Evolutionary conservation across 2,888 invertebrate genomes (phyloP), one percentile per base, ranked within the genome.

Genomic region (Lissocephala sabroskyi): DNA sequence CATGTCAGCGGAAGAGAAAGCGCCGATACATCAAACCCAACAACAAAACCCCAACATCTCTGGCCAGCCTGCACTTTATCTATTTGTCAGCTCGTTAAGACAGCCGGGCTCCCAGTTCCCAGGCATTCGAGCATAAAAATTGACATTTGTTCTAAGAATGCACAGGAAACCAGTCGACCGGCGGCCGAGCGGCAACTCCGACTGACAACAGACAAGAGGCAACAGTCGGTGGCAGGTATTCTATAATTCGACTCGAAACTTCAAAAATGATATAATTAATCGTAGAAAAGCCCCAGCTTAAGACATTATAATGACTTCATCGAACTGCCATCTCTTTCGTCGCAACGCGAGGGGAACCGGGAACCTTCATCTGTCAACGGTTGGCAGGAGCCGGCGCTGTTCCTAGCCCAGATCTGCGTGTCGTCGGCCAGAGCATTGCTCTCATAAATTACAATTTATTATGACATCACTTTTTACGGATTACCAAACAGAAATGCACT

Each of bases 401-500:
- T 16, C 9, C 30, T 13, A 10, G 1, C 2, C 30, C 30, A 1
- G 7, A 32, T 13, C 30, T 32, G 30, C n/a, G n/a, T n/a, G n/a
- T n/a, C n/a, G n/a, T n/a, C 23, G 35, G 16, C 17, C 14, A 62
- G 59, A 52, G 70, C 61, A 49, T 46, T 64, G 62, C 52, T 51
- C 65, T 58, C 70, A 73, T 73, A 73, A 73, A 76, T 70, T 58
- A 77, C 66, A 76, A 74, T 73, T 76, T 73, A 73, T 73, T 76
- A 76, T 73, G 73, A 76, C 77, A 76, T 74, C 66, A 77, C 76
- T 62, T 65, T 68, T 73, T 65, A 65, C 65, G 77, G 71, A 76
- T 73, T 73, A 73, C 66, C 65, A 58, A 65, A 65, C 53, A 60
- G 61, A 56, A 56, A 59, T 63, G 58, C 64, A 60, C 49, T 61